Conservation (phyloP, 92 coral and sea anemone species). For the Scolanthus callimorphus region DNA sequence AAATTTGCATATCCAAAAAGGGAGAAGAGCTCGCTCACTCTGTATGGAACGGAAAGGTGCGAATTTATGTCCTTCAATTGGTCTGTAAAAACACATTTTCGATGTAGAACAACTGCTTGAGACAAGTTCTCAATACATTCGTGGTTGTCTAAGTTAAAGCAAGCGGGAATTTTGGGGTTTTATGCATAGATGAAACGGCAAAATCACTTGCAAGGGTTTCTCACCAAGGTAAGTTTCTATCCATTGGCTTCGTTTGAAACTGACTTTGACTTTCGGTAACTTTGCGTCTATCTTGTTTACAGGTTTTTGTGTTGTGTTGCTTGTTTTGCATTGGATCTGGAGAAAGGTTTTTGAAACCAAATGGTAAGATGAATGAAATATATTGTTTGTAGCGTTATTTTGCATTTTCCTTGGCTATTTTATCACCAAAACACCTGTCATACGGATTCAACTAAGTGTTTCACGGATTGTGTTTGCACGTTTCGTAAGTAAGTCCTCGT, state of each 20-base stretch:
- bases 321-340: too few species aligned
- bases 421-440: too few species aligned
- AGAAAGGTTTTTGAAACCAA: too few species aligned
- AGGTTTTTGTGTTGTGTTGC: neutral
- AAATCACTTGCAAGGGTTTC: neutral
- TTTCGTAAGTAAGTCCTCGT: too few species aligned
- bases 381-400: too few species aligned
- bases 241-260: neutral
- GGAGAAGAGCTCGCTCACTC: neutral
- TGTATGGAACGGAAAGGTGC: too few species aligned
- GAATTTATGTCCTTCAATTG: too few species aligned
- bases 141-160: neutral
- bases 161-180: neutral
- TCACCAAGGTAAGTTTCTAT: neutral
- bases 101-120: neutral
- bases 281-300: neutral
- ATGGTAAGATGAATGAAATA: too few species aligned
- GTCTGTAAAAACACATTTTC: neutral
- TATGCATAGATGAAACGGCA: neutral
- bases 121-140: neutral
- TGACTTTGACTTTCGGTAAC: neutral
- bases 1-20: conserved; percentile 1
- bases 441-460: too few species aligned
- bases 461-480: too few species aligned
- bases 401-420: too few species aligned